These are phyloP conservation scores for Leiothrix lutea DNA, from an alignment of 2,113 vertebrate species.

Conservation along the genomic window DNA sequence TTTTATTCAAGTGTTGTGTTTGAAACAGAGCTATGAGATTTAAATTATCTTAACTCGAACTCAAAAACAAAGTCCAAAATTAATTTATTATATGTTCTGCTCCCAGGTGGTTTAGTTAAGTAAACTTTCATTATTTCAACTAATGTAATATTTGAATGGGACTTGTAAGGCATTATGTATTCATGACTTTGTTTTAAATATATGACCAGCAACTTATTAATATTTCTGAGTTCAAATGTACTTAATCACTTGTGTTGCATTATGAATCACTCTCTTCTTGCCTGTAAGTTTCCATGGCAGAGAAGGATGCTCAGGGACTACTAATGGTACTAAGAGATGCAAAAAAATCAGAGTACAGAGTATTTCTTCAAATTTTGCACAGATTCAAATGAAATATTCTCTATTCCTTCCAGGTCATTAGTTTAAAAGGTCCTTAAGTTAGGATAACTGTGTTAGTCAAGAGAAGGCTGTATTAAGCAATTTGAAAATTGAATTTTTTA, in stretches of 20 bases:
- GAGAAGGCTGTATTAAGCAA: constrained; percentile 39
- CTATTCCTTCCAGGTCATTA: constrained; percentile 50
- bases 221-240: constrained; percentile 36
- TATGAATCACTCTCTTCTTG: constrained; percentile 49
- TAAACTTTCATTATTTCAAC: constrained; percentile 1
- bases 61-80: background rate
- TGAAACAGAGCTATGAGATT: background rate
- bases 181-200: constrained; percentile 49
- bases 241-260: constrained; percentile 46
- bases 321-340: background rate
- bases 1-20: background rate
- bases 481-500: constrained; percentile 47
- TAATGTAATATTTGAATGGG: constrained; percentile 32
- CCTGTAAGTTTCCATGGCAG: constrained; percentile 28
- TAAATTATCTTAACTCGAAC: background rate
- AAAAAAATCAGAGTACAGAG: background rate
- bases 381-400: constrained; percentile 36
- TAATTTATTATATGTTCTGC: background rate
- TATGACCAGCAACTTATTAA: constrained; percentile 45
- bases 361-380: constrained; percentile 28
- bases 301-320: constrained; percentile 25
- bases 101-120: background rate
- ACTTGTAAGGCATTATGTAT: constrained; percentile 18
- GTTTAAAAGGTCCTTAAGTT: constrained; percentile 67
- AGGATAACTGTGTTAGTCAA: constrained; percentile 57